These are phyloP conservation scores for Crocallis elinguaria DNA, from an alignment of 2,888 invertebrate genomes.

Conservation along the genomic window DNA sequence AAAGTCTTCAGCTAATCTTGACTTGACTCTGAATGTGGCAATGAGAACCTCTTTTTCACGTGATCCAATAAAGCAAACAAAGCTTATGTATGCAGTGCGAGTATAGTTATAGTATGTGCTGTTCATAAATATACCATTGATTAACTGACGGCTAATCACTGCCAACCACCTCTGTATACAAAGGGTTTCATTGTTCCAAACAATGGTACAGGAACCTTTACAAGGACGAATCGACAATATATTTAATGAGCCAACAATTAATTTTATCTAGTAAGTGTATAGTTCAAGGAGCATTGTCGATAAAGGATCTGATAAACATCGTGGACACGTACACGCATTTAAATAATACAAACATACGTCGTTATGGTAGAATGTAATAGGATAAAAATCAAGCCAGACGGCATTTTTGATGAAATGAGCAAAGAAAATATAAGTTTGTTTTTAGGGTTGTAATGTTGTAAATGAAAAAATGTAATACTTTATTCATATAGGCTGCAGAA, in stretches of 20 bases:
- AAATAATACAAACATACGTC: too few relatives aligned
- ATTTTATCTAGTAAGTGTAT: neutral
- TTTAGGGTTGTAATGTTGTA: too few relatives aligned
- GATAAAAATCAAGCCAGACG: too few relatives aligned
- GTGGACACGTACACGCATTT: neutral
- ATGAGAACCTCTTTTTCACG: neutral
- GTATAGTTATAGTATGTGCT: neutral
- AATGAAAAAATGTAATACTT: too few relatives aligned
- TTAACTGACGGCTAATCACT: neutral
- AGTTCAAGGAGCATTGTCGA: too few relatives aligned
- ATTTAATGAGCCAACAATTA: constrained; percentile 9
- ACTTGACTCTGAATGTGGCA: neutral
- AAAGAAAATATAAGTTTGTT: too few relatives aligned
- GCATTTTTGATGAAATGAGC: too few relatives aligned
- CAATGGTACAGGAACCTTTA: neutral
- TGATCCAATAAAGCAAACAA: neutral
- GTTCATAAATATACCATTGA: neutral
- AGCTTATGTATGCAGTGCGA: too few relatives aligned
- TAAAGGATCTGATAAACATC: constrained; percentile 2
- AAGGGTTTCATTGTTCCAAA: neutral
- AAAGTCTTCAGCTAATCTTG: neutral
- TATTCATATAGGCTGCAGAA: too few relatives aligned
- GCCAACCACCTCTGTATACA: neutral
- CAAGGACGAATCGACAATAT: neutral
- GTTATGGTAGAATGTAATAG: too few relatives aligned